phyloP scores from a whole-genome alignment of 2,113 vertebrate genomes.

The Himantopus leucocephalus region DNA sequence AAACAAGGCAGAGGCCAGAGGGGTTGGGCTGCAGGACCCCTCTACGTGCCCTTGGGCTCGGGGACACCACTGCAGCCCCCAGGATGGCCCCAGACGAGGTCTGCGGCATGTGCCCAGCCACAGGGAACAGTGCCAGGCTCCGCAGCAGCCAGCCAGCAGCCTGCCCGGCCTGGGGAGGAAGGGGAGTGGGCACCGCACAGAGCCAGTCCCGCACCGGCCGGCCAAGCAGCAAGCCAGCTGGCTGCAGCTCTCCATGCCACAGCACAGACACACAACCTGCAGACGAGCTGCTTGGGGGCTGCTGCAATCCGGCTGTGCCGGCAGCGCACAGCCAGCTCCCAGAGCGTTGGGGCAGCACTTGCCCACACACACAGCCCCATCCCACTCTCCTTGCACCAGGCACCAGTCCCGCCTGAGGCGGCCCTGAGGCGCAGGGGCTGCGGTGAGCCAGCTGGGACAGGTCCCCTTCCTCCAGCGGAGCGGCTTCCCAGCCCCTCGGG shows the following conservation, averaged over 20 bases:
- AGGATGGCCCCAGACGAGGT: neutral
- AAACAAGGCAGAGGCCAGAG: neutral
- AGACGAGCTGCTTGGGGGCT: rapidly evolving
- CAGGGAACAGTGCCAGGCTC: neutral
- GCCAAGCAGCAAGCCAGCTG: neutral
- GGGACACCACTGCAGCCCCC: neutral
- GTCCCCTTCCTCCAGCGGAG: neutral
- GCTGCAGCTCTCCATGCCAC: neutral
- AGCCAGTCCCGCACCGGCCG: rapidly evolving
- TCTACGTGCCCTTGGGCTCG: rapidly evolving
- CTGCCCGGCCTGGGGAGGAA: neutral
- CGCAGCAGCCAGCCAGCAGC: rapidly evolving
- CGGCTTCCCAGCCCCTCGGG: neutral
- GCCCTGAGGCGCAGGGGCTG: neutral
- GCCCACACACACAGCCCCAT: rapidly evolving
- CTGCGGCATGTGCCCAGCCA: rapidly evolving
- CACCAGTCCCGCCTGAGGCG: rapidly evolving
- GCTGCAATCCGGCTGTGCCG: too few relatives aligned
- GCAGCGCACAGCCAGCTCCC: neutral
- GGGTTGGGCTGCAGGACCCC: neutral
- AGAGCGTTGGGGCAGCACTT: neutral
- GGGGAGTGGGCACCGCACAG: too few relatives aligned
- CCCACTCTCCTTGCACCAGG: too few relatives aligned
- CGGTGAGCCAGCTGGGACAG: rapidly evolving
- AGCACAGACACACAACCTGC: neutral